Evolutionary conservation across 1,140 invertebrate genomes (phyloP).

Genomic region (Eueides isabella): DNA sequence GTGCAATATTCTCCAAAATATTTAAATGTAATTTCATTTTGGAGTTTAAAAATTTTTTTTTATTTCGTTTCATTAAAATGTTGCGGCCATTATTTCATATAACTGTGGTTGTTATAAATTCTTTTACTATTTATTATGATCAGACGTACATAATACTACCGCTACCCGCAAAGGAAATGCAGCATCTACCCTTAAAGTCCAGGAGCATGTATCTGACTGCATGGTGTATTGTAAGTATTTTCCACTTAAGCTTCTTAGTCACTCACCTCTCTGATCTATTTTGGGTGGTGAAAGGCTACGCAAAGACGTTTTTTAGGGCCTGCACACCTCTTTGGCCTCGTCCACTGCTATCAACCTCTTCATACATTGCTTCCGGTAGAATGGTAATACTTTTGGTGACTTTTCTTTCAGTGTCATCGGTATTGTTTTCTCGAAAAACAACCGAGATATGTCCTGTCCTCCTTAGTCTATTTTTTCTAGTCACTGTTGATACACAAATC

Average conservation of each 20-base stretch:
- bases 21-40: neutral
- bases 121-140: slow-evolving; percentile 61
- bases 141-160: slow-evolving; percentile 61
- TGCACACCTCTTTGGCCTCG: too few relatives aligned
- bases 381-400: too few relatives aligned
- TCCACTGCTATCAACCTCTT: too few relatives aligned
- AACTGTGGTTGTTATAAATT: slow-evolving; percentile 48
- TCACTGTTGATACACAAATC: too few relatives aligned
- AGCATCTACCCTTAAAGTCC: slow-evolving; percentile 44
- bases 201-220: slow-evolving; percentile 62
- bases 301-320: too few relatives aligned
- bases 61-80: slow-evolving; percentile 39
- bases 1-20: neutral
- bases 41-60: neutral
- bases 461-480: too few relatives aligned
- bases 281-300: too few relatives aligned
- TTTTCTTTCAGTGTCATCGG: too few relatives aligned
- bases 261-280: too few relatives aligned
- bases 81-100: slow-evolving; percentile 56
- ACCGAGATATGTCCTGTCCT: too few relatives aligned
- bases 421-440: too few relatives aligned
- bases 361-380: too few relatives aligned
- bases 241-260: neutral
- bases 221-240: slow-evolving; percentile 67
- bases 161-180: slow-evolving; percentile 49